A percentile compares a stretch with the other conserved stretches of the same genome.
phyloP scores from a whole-genome alignment of 2,797 vertebrate species.

The Chelon auratus region DNA sequence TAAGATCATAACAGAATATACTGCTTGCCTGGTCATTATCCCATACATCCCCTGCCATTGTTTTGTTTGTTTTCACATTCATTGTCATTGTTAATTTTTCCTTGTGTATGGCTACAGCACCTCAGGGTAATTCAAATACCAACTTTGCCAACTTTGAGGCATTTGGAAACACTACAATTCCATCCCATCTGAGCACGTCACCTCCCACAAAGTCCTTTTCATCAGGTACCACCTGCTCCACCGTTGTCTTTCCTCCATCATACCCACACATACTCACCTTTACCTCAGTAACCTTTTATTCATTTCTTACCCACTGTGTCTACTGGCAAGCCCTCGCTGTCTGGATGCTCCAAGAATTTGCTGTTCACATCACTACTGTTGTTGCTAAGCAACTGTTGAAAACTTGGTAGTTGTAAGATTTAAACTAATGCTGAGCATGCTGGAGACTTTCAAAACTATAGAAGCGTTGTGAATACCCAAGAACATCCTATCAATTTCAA shows the following conservation, averaged over 20 bases:
- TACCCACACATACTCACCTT: slow-evolving; percentile 26
- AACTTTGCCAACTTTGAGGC: slow-evolving; percentile 99
- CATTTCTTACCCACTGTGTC: slow-evolving; percentile 8
- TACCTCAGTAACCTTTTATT: background rate
- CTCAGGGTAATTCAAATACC: slow-evolving; percentile 93
- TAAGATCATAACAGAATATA: background rate
- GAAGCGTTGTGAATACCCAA: background rate
- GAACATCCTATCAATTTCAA: background rate
- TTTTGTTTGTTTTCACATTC: slow-evolving; percentile 77
- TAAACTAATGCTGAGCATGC: background rate
- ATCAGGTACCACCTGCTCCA: slow-evolving; percentile 74
- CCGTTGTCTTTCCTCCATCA: slow-evolving; percentile 22
- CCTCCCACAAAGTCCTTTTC: slow-evolving; percentile 86
- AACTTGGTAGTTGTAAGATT: background rate
- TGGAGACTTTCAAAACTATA: background rate
- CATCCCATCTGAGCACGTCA: slow-evolving; percentile 95
- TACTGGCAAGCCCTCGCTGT: slow-evolving; percentile 12
- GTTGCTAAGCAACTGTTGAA: slow-evolving; percentile 18
- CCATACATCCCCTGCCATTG: slow-evolving; percentile 45
- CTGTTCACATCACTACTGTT: background rate
- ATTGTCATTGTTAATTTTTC: slow-evolving; percentile 74
- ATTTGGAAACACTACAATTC: slow-evolving; percentile 96
- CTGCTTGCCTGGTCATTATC: slow-evolving; percentile 32
- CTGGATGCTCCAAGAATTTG: background rate
- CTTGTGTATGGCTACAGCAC: slow-evolving; percentile 88